A percentile compares a stretch with the other conserved stretches of the same genome.
Evolutionary conservation across 2,113 vertebrate genomes (phyloP).

Genomic region (Otis tarda): DNA sequence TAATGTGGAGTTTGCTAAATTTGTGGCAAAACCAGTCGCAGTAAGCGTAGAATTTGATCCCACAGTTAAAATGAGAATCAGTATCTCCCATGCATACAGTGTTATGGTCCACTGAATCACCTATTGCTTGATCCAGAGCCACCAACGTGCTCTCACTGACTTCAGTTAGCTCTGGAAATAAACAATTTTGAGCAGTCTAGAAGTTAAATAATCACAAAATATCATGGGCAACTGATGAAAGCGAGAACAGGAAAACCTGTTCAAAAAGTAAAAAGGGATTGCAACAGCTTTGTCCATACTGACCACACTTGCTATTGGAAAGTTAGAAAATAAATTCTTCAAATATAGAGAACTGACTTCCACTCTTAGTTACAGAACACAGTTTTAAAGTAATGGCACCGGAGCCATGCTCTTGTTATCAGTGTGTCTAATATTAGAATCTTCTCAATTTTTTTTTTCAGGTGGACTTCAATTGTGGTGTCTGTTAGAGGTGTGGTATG

Average conservation of each 20-base stretch:
- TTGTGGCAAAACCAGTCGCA: not conserved
- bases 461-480: not conserved
- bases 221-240: not conserved
- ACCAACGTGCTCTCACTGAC: not conserved
- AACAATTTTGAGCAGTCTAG: not conserved
- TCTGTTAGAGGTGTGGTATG: not conserved
- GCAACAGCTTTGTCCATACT: not conserved
- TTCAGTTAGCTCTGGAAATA: not conserved
- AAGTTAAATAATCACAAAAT: not conserved
- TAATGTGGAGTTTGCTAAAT: not conserved
- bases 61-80: not conserved
- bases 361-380: not conserved
- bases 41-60: not conserved
- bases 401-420: not conserved
- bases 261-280: not conserved
- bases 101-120: not conserved
- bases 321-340: not conserved
- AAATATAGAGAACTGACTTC: not conserved
- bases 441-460: not conserved
- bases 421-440: not conserved
- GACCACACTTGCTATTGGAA: not conserved
- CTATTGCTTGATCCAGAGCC: not conserved
- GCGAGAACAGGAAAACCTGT: not conserved
- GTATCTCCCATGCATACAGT: accelerated
- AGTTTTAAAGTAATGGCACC: not conserved